Evolutionary conservation across 2,797 vertebrate species (phyloP).

Genomic region (Sylvia borin): DNA sequence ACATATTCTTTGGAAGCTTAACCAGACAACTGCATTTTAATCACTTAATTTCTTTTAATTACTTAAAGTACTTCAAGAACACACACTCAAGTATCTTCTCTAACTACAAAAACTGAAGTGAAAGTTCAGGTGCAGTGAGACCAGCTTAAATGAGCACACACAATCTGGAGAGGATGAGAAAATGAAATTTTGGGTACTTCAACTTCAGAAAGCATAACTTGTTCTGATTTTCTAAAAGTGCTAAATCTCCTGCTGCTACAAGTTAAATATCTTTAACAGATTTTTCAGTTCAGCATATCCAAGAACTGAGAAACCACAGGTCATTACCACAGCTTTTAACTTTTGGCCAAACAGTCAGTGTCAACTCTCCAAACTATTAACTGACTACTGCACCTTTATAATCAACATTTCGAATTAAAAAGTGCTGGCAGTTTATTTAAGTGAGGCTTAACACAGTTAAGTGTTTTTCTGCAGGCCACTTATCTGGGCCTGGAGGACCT

Average conservation of each 20-base stretch:
- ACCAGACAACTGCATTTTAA: background rate
- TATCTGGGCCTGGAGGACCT: background rate
- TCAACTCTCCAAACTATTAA: background rate
- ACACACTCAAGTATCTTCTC: background rate
- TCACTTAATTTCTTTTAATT: conserved; percentile 2
- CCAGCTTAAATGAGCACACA: background rate
- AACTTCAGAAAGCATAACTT: background rate
- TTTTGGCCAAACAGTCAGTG: background rate
- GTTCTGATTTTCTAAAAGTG: background rate
- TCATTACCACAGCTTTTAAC: background rate
- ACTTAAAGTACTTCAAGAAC: background rate
- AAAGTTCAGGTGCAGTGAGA: background rate
- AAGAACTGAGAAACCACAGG: background rate
- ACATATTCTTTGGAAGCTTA: background rate
- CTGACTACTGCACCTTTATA: background rate
- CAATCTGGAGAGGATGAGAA: background rate
- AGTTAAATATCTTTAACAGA: background rate
- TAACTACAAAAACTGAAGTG: conserved; percentile 1
- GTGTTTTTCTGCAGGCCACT: background rate
- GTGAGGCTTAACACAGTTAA: background rate
- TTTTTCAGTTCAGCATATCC: background rate
- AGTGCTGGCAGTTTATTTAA: background rate
- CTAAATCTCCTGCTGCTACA: background rate
- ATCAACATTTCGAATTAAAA: background rate
- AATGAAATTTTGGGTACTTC: background rate